Evolutionary conservation across 2,113 vertebrate genomes (phyloP), one percentile per base, ranked within the genome.

Genomic region (Piaya cayana): DNA sequence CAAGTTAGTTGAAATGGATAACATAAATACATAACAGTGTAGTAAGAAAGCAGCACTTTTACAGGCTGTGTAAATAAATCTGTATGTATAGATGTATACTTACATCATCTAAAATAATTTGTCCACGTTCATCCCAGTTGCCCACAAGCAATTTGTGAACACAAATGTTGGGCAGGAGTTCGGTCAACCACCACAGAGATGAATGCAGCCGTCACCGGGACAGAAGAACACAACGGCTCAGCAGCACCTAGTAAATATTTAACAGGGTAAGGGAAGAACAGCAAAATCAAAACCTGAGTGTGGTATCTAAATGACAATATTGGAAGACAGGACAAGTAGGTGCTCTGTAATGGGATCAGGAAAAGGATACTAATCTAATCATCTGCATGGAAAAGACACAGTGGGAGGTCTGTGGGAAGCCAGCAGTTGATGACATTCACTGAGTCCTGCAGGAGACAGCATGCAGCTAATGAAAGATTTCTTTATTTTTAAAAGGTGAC

Each of bases 211-310:
- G 45, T 15, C 15, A 69, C 49, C 55, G 12, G n/a, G 21, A 26
- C n/a, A 87, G 81, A 91, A 92, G 20, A 45, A 60, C 62, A 62
- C 6, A 45, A 32, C 53, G 27, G 67, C 17, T 72, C 7, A 25
- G 15, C 13, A 82, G 29, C 22, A 47, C 8, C 14, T 3, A 50
- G 75, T 37, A 92, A 92, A 60, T 78, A 92, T 68, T 53, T 69
- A 26, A 55, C 62, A 27, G 49, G 9, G 29, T 25, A 89, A 83
- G 36, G 45, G 55, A 86, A 18, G 14, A 76, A 18, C 8, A 42
- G 22, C 15, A 56, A 64, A 88, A n/a, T 1, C 8, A 60, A 49
- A 85, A 42, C 0, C 0, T 0, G 7, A 71, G 20, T 42, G 26
- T 12, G 77, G 36, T 27, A 72, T 53, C 39, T 82, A 15, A 64